Evolutionary conservation across 2,797 vertebrate genomes (phyloP).

Genomic region (Pyrocephalus nanus): DNA sequence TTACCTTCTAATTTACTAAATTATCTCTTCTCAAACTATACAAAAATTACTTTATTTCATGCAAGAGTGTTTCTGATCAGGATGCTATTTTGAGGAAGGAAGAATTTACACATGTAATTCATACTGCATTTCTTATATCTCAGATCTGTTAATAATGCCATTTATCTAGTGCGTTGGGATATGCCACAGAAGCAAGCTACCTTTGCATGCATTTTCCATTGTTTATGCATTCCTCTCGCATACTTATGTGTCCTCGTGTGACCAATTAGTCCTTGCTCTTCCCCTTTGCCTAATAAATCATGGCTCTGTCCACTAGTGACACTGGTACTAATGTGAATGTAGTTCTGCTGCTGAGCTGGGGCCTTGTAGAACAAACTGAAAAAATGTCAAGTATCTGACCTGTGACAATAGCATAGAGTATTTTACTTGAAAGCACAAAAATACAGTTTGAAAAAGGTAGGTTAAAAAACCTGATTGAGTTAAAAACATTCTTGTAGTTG

Average conservation of each 20-base stretch:
- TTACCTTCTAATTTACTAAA: background rate
- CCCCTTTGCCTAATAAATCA: slow-evolving; percentile 64
- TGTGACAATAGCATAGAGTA: background rate
- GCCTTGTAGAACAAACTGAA: slow-evolving; percentile 57
- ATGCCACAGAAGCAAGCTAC: background rate
- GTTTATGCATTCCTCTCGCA: slow-evolving; percentile 46
- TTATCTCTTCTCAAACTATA: background rate
- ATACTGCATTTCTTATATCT: background rate
- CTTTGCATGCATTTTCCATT: background rate
- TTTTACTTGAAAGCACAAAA: background rate
- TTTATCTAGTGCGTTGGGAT: background rate
- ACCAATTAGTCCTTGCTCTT: slow-evolving; percentile 44
- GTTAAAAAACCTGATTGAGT: background rate
- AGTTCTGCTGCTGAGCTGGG: slow-evolving; percentile 47
- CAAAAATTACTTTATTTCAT: background rate
- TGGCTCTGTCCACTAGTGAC: slow-evolving; percentile 42
- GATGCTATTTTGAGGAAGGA: background rate
- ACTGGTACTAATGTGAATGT: slow-evolving; percentile 42
- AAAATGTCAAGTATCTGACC: slow-evolving; percentile 35
- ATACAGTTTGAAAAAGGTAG: background rate
- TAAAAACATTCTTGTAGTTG: background rate
- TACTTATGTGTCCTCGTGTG: background rate
- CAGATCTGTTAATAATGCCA: background rate
- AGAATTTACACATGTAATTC: background rate
- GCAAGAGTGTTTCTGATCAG: background rate